phyloP scores from a whole-genome alignment of 2,888 invertebrate species.

The Trachelus troglodyta region DNA sequence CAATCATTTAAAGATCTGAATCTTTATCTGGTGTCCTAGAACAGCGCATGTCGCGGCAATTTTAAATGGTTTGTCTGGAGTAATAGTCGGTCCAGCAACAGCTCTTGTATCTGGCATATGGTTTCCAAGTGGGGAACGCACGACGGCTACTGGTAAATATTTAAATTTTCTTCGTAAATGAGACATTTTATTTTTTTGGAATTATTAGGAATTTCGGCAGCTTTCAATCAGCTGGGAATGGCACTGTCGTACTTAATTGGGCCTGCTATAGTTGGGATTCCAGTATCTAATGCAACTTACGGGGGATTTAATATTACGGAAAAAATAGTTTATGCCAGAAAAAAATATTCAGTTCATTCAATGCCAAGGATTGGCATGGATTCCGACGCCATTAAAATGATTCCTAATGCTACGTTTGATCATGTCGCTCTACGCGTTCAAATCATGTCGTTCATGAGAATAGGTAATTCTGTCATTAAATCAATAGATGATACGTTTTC shows the following conservation, averaged over 20 bases:
- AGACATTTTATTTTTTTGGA: background rate
- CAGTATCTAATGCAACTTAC: background rate
- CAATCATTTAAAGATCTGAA: slow-evolving; percentile 8
- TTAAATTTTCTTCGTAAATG: background rate
- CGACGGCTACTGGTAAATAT: slow-evolving; percentile 62
- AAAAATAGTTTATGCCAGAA: background rate
- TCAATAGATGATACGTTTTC: background rate
- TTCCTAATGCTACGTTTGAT: slow-evolving; percentile 15
- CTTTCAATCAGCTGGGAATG: slow-evolving; percentile 48
- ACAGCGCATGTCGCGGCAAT: slow-evolving; percentile 59
- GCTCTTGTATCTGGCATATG: slow-evolving; percentile 64
- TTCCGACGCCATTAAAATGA: background rate
- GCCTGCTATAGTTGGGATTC: slow-evolving; percentile 33
- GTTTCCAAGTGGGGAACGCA: slow-evolving; percentile 66
- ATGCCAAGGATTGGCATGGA: background rate
- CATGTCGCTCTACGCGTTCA: slow-evolving; percentile 28
- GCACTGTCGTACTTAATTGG: slow-evolving; percentile 52
- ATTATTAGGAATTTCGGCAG: slow-evolving; percentile 47
- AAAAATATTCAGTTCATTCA: slow-evolving; percentile 4
- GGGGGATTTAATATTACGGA: background rate
- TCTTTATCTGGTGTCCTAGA: slow-evolving; percentile 28
- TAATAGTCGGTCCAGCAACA: slow-evolving; percentile 62
- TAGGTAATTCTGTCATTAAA: slow-evolving; percentile 31
- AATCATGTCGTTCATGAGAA: slow-evolving; percentile 44
- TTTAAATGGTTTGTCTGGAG: slow-evolving; percentile 63